A percentile compares a stretch with the other conserved stretches of the same genome.
These are phyloP conservation scores for Protodeltote pygarga DNA, from an alignment of 2,888 invertebrate genomes.

Conservation along the genomic window DNA sequence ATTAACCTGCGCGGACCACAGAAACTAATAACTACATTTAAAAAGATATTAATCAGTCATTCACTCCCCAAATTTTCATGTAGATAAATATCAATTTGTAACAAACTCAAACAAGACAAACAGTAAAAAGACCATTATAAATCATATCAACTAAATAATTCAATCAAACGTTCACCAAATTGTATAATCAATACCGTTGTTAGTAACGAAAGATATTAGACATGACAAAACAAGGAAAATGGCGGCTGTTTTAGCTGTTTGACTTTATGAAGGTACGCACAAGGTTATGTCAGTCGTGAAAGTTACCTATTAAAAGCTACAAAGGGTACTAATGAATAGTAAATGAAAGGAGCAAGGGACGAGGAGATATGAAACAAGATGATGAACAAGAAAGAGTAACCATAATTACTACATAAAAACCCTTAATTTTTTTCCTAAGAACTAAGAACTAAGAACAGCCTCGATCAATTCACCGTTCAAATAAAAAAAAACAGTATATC, in stretches of 20 bases:
- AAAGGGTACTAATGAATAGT: too few relatives aligned
- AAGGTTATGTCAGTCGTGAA: not conserved
- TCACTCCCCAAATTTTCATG: constrained; percentile 2
- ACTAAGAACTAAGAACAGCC: too few relatives aligned
- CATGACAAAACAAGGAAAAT: constrained; percentile 2
- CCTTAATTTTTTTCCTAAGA: too few relatives aligned
- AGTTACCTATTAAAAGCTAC: too few relatives aligned
- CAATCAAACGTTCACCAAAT: constrained; percentile 29
- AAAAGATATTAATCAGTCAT: constrained; percentile 2
- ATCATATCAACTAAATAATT: constrained; percentile 42
- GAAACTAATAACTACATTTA: too few relatives aligned
- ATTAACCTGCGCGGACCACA: too few relatives aligned
- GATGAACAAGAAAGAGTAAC: too few relatives aligned
- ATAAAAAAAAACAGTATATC: too few relatives aligned
- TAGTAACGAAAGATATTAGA: constrained; percentile 26
- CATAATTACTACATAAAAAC: too few relatives aligned
- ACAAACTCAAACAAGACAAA: constrained; percentile 23
- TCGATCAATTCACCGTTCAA: too few relatives aligned
- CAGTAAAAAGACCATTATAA: constrained; percentile 21
- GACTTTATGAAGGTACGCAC: not conserved
- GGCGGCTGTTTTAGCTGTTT: not conserved
- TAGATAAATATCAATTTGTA: constrained; percentile 11
- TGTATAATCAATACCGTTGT: constrained; percentile 46
- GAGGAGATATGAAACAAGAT: too few relatives aligned
- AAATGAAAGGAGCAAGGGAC: too few relatives aligned